Percentiles rank a stretch among this genome's conserved stretches.
These are phyloP conservation scores for Amia ocellicauda DNA, from an alignment of 2,113 vertebrate genomes.

Conservation along the genomic window DNA sequence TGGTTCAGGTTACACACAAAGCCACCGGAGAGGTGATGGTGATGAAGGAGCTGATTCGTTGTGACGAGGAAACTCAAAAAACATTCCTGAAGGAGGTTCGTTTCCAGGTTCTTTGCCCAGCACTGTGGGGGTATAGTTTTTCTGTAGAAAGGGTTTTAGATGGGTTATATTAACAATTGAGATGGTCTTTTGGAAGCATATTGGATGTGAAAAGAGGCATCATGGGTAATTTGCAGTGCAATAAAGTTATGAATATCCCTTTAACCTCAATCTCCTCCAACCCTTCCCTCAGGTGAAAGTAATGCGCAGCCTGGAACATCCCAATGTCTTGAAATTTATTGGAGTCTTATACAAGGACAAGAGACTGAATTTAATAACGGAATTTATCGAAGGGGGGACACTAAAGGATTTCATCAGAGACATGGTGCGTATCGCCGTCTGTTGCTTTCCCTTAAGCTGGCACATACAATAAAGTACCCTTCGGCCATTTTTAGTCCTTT, in stretches of 20 bases:
- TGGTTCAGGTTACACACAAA: conserved; percentile 86
- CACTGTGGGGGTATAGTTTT: too few species aligned
- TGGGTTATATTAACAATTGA: too few species aligned
- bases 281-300: conserved; percentile 82
- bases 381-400: conserved; percentile 93
- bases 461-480: conserved; percentile 16
- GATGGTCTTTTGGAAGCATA: too few species aligned
- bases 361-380: conserved; percentile 89
- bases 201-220: too few species aligned
- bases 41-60: conserved; percentile 97
- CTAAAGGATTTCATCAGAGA: conserved; percentile 91
- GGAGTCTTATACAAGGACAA: conserved; percentile 96
- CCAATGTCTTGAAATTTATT: conserved; percentile 91
- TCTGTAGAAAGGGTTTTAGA: too few species aligned
- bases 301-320: conserved; percentile 91
- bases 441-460: conserved; percentile 8
- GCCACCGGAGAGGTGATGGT: conserved; percentile 98
- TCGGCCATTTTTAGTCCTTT: conserved; percentile 13
- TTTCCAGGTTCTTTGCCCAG: background rate
- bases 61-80: conserved; percentile 96
- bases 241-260: too few species aligned
- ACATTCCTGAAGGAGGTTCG: conserved; percentile 91
- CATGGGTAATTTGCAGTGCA: too few species aligned
- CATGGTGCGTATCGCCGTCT: conserved; percentile 63
- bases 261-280: background rate